These are phyloP conservation scores for Xestia c-nigrum DNA, from an alignment of 2,888 invertebrate species.

Conservation along the genomic window DNA sequence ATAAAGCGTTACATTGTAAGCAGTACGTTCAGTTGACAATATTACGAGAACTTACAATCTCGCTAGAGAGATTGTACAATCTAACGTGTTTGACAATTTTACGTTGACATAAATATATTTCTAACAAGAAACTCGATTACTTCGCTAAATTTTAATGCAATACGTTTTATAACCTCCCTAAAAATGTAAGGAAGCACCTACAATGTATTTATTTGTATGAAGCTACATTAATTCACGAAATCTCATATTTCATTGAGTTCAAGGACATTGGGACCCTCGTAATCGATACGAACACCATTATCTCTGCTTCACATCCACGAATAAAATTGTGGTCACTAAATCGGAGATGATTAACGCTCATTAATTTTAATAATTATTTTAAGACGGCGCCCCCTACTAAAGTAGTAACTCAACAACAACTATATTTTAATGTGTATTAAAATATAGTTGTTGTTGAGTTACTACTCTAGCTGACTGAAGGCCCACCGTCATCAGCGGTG, in stretches of 20 bases:
- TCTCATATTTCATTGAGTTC: constrained; percentile 67
- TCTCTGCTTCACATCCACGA: constrained; percentile 67
- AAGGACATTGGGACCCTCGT: constrained; percentile 62
- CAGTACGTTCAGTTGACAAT: no score
- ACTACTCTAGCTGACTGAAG: no score
- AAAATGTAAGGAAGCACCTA: neutral
- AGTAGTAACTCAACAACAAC: no score
- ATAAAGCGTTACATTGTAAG: no score
- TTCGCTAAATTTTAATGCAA: neutral
- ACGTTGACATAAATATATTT: no score
- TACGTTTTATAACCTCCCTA: neutral
- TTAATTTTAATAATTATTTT: no score
- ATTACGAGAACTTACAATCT: no score
- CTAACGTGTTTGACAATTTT: no score
- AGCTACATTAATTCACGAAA: constrained; percentile 63
- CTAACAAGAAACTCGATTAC: neutral
- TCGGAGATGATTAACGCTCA: constrained; percentile 3
- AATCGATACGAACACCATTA: constrained; percentile 72
- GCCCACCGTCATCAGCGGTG: neutral
- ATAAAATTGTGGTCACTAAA: constrained; percentile 50
- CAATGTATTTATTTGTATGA: neutral
- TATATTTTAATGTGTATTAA: no score
- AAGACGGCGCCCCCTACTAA: no score
- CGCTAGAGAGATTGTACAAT: no score
- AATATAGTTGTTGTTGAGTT: no score